Evolutionary conservation across 1,140 invertebrate genomes (phyloP).

Genomic region (Pseudomyrmex gracilis): DNA sequence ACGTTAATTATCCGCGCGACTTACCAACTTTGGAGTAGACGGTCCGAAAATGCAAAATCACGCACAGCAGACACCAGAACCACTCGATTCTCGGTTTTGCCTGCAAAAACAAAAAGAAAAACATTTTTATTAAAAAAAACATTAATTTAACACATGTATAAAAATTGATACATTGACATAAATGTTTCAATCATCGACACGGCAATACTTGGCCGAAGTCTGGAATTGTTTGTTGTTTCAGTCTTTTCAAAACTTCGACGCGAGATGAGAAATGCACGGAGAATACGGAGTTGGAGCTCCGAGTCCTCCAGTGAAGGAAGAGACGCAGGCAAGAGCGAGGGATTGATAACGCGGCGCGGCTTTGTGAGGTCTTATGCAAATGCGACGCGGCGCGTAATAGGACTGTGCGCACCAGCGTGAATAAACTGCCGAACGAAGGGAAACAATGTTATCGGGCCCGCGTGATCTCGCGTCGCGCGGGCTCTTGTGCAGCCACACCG

Average conservation of each 20-base stretch:
- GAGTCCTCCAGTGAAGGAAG: background rate
- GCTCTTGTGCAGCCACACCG: background rate
- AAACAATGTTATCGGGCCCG: constrained; percentile 79
- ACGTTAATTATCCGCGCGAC: constrained; percentile 12
- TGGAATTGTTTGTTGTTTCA: background rate
- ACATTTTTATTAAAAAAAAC: background rate
- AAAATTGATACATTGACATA: too few species aligned
- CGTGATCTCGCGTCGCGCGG: constrained; percentile 61
- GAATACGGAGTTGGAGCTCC: too few species aligned
- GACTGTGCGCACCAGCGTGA: constrained; percentile 46
- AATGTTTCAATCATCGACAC: too few species aligned
- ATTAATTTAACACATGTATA: background rate
- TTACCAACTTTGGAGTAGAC: constrained; percentile 79
- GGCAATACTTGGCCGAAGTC: too few species aligned
- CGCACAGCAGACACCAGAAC: constrained; percentile 75
- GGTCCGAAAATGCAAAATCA: constrained; percentile 70
- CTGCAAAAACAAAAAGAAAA: constrained; percentile 74
- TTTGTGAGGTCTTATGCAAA: constrained; percentile 65
- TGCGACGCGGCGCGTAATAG: constrained; percentile 67
- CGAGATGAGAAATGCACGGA: background rate
- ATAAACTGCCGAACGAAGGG: constrained; percentile 75
- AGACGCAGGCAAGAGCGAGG: constrained; percentile 56
- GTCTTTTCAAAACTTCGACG: background rate
- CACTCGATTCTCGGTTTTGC: constrained; percentile 74
- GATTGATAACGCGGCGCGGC: constrained; percentile 55